A percentile compares a stretch with the other conserved stretches of the same genome.
Evolutionary conservation across 1,140 invertebrate genomes (phyloP).

Genomic region (Drosophila kohkoa): DNA sequence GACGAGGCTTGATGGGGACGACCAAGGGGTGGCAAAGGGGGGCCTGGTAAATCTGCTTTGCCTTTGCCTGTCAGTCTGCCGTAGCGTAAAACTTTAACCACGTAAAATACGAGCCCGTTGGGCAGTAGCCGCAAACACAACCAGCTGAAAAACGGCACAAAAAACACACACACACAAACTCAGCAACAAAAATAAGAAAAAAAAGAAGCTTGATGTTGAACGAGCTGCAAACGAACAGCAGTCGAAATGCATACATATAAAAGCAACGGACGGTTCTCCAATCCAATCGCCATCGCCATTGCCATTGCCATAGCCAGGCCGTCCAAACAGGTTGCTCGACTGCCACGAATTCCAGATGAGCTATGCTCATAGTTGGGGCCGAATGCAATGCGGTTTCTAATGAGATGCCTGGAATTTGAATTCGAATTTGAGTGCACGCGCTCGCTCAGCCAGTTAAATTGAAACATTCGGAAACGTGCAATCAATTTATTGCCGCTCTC

Average conservation of each 20-base stretch:
- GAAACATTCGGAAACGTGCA: neutral
- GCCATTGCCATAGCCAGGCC: neutral
- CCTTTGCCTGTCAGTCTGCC: slow-evolving; percentile 56
- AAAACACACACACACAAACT: neutral
- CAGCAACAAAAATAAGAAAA: neutral
- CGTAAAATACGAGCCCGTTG: slow-evolving; percentile 66
- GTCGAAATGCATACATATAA: slow-evolving; percentile 46
- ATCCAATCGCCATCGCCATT: slow-evolving; percentile 19
- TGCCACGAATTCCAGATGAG: slow-evolving; percentile 41
- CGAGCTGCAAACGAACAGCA: slow-evolving; percentile 34
- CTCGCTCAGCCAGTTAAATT: neutral
- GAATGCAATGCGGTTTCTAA: slow-evolving; percentile 13
- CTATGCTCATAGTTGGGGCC: slow-evolving; percentile 12
- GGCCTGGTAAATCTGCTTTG: slow-evolving; percentile 43
- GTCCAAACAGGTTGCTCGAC: slow-evolving; percentile 26
- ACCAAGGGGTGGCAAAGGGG: neutral
- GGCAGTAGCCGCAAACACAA: slow-evolving; percentile 52
- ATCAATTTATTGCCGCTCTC: neutral
- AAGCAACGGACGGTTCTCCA: slow-evolving; percentile 25
- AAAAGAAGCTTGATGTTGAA: slow-evolving; percentile 11
- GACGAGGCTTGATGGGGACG: neutral
- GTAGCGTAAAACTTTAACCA: slow-evolving; percentile 68
- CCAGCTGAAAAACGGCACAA: slow-evolving; percentile 22
- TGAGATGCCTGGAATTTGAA: slow-evolving; percentile 5
- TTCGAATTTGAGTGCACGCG: neutral